phyloP scores from a whole-genome alignment of 2,113 vertebrate genomes.

The Ctenomys sociabilis region DNA sequence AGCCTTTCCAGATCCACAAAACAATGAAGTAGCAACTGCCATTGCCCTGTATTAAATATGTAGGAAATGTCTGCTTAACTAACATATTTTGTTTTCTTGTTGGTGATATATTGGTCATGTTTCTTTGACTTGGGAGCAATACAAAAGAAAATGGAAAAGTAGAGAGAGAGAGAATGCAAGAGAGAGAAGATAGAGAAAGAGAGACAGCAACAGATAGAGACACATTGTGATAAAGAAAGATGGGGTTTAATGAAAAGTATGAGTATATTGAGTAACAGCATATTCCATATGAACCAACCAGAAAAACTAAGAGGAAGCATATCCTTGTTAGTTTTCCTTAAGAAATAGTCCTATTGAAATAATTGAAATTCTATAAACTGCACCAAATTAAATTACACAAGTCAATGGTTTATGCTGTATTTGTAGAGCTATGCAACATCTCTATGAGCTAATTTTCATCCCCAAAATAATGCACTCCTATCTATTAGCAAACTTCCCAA shows the following conservation, averaged over 20 bases:
- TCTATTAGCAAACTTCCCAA: neutral
- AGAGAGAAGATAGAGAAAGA: neutral
- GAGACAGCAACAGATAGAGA: neutral
- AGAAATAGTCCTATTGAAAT: conserved; percentile 12
- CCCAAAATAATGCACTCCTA: neutral
- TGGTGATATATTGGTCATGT: neutral
- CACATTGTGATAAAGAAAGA: neutral
- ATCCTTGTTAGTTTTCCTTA: neutral
- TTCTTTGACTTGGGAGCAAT: conserved; percentile 26
- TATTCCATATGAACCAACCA: neutral
- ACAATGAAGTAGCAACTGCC: neutral
- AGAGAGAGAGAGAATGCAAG: neutral
- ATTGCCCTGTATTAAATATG: neutral
- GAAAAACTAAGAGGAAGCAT: neutral
- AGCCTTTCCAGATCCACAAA: neutral
- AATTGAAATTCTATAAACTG: neutral
- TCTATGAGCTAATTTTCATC: conserved; percentile 10
- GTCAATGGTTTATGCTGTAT: neutral
- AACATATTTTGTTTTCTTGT: neutral
- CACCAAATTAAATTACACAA: neutral
- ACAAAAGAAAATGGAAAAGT: neutral
- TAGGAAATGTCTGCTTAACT: neutral
- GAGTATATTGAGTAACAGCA: neutral
- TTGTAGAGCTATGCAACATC: neutral
- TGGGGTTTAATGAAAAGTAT: conserved; percentile 3